These are phyloP conservation scores for Sebastes cheni DNA, from an alignment of 2,797 vertebrate genomes.

Conservation along the genomic window DNA sequence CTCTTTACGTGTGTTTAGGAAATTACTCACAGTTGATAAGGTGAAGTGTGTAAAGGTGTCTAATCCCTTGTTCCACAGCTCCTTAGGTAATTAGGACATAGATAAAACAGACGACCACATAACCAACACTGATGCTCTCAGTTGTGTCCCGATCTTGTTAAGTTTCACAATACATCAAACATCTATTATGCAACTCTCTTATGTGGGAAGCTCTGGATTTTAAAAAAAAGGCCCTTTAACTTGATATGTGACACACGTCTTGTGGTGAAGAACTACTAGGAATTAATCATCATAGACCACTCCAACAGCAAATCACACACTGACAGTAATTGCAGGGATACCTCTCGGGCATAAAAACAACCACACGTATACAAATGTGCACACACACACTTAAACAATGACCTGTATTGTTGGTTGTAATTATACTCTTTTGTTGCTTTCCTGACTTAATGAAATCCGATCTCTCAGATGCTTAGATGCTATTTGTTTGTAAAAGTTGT, in stretches of 20 bases:
- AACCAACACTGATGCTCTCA: conserved; percentile 25
- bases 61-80: conserved; percentile 19
- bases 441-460: conserved; percentile 58
- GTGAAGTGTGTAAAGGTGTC: conserved; percentile 14
- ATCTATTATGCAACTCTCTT: conserved; percentile 48
- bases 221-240: conserved; percentile 53
- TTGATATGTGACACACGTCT: conserved; percentile 70
- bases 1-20: conserved; percentile 16
- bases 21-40: conserved; percentile 15
- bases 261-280: conserved; percentile 65
- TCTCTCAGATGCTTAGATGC: conserved; percentile 45
- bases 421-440: conserved; percentile 54
- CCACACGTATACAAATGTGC: conserved; percentile 13
- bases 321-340: conserved; percentile 71
- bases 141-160: neutral
- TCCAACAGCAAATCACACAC: conserved; percentile 56
- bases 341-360: conserved; percentile 39
- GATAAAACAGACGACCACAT: conserved; percentile 16
- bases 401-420: conserved; percentile 65
- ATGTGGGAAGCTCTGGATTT: conserved; percentile 27
- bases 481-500: conserved; percentile 66
- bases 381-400: conserved; percentile 57
- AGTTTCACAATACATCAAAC: conserved; percentile 29
- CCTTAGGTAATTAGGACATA: neutral
- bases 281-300: conserved; percentile 63